Evolutionary conservation across 64 coral and sea anemone genomes (phyloP), one percentile per base, ranked within the genome.

Genomic region (Dendrophyllia cribrosa): DNA sequence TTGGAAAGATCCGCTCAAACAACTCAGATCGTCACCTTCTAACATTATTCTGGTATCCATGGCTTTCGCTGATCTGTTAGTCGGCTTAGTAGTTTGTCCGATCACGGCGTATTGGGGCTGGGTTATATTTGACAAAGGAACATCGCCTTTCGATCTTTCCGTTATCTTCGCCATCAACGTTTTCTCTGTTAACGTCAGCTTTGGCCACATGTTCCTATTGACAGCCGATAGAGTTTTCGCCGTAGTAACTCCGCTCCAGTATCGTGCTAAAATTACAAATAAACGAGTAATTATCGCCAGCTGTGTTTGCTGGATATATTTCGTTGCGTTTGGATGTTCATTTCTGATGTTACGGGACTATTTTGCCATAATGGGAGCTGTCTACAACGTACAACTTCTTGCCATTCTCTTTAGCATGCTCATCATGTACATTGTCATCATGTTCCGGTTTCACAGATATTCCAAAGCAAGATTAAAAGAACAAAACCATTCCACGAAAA

Each of bases 1-100:
- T 60, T 88, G 86, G 86, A 88, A 88, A 88, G 86, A 88, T 62
- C 86, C 86, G 26, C 74, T 75, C 17, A 88, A 88, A 22, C 43
- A 26, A 66, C 86, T 88, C 44, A 72, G 86, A 26, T 74, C 86
- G 34, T 88, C 86, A 21, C 86, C 86, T 22, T 88, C 86, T 2
- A 88, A 88, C 56, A 47, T 88, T 26, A 76, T 88, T 22, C 60
- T 88, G 46, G 69, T 26, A 63, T 75, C 70, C 43, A 88, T 88
- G 86, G 86, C 86, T 7, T 21, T 60, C 16, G 72, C 70, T 51
- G 59, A 56, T 76, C 26, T 75, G 25, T 58, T 76, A 25, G 86
- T 88, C 44, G 86, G 86, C 24, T 34, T 76, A 12, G 86, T 60
- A 13, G 72, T 72, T 58, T 75, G 68, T 46, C n/a, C 72, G 10